Conservation (phyloP, 2,888 invertebrate species). For the Lasioglossum figueresi region DNA sequence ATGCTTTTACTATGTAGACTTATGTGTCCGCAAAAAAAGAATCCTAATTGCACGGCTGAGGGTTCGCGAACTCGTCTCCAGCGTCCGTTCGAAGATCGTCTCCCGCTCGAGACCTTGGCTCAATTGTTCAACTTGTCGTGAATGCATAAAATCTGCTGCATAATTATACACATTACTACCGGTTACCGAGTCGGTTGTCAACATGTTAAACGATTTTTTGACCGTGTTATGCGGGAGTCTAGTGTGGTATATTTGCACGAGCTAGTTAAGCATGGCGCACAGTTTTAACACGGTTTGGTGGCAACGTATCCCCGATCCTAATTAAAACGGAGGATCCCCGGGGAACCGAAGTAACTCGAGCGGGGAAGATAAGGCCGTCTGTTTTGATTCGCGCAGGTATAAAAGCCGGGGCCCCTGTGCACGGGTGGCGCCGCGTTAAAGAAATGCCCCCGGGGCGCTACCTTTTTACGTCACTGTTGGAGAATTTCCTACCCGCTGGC, state of each 20-base stretch:
- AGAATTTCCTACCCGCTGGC: constrained; percentile 73
- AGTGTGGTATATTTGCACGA: neutral
- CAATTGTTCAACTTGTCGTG: too few relatives aligned
- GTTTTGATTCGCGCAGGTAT: constrained; percentile 36
- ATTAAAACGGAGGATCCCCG: constrained; percentile 44
- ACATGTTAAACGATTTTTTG: too few relatives aligned
- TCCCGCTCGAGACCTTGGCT: neutral
- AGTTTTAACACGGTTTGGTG: neutral
- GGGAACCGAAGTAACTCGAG: constrained; percentile 31
- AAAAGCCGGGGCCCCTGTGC: constrained; percentile 2
- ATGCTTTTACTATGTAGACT: constrained; percentile 49
- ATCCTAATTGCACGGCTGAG: constrained; percentile 11
- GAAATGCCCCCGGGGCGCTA: constrained; percentile 68
- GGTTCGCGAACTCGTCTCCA: neutral
- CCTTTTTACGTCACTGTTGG: constrained; percentile 74
- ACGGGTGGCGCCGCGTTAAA: constrained; percentile 64
- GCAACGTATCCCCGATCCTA: constrained; percentile 3
- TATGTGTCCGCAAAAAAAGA: constrained; percentile 17
- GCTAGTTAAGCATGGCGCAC: neutral
- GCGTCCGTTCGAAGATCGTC: neutral
- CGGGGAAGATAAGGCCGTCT: constrained; percentile 23
- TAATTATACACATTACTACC: neutral
- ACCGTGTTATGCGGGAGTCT: neutral
- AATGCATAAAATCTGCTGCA: neutral
- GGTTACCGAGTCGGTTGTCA: too few relatives aligned